Percentiles rank a stretch among this genome's conserved stretches.
phyloP scores from a whole-genome alignment of 2,113 vertebrate genomes.

The Dissostichus mawsoni region DNA sequence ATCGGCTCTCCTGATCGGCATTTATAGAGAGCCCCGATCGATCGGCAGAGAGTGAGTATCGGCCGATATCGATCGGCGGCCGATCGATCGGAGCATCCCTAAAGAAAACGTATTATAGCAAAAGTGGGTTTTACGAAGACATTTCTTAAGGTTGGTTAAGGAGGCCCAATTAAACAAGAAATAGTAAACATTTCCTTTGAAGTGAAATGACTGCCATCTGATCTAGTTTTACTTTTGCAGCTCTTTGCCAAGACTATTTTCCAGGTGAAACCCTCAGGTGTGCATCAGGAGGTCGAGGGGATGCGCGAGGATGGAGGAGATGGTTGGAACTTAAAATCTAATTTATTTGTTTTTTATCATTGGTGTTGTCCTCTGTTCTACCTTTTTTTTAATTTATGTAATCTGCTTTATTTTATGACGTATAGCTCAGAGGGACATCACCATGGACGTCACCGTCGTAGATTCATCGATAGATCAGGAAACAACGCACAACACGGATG shows the following conservation, averaged over 20 bases:
- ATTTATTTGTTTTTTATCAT: neutral
- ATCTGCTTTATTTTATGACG: neutral
- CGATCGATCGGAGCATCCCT: no score
- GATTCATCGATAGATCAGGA: constrained; percentile 43
- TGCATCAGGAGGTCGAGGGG: constrained; percentile 48
- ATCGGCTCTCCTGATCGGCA: no score
- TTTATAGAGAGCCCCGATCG: no score
- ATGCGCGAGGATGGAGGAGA: constrained; percentile 52
- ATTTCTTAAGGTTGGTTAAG: no score
- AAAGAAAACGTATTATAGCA: no score
- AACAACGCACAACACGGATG: constrained; percentile 20
- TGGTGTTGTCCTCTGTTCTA: neutral
- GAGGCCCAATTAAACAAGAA: no score
- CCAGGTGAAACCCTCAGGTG: neutral
- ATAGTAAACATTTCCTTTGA: no score
- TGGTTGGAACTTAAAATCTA: constrained; percentile 44
- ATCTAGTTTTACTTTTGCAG: constrained; percentile 45
- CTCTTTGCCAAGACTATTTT: constrained; percentile 69
- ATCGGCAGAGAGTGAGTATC: no score
- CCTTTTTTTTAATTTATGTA: neutral
- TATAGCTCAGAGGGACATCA: constrained; percentile 50
- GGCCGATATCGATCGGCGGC: no score
- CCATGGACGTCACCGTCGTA: constrained; percentile 34
- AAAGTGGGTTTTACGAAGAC: no score
- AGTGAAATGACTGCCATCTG: no score